phyloP scores from a whole-genome alignment of 1,140 invertebrate genomes.

The Mylabris phalerata region DNA sequence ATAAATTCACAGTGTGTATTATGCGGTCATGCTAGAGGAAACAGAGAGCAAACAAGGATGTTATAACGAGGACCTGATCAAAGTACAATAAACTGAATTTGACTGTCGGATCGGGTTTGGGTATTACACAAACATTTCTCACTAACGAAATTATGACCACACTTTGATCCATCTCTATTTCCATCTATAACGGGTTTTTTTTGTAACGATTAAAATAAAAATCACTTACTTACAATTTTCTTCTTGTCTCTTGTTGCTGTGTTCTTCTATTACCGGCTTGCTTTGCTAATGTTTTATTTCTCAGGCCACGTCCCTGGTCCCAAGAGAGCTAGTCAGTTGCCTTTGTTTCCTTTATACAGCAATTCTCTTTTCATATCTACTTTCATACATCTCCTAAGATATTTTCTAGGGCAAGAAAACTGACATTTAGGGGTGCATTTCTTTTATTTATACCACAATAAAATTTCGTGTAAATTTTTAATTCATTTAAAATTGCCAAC shows the following conservation, averaged over 20 bases:
- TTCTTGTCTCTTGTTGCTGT: conserved; percentile 6
- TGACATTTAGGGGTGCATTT: conserved; percentile 27
- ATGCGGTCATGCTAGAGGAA: conserved; percentile 5
- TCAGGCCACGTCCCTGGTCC: conserved; percentile 26
- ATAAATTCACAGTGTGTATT: background rate
- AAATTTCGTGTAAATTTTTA: conserved; percentile 28
- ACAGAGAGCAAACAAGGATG: conserved; percentile 14
- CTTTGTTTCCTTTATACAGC: conserved; percentile 37
- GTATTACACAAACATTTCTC: conserved; percentile 24
- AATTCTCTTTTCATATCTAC: conserved; percentile 38
- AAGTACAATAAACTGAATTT: conserved; percentile 26
- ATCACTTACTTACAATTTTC: no score
- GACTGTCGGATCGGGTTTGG: conserved; percentile 22
- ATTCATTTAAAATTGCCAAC: conserved; percentile 4
- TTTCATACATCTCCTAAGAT: conserved; percentile 28
- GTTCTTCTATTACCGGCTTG: conserved; percentile 20
- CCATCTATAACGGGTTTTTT: no score
- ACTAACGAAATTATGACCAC: conserved; percentile 20
- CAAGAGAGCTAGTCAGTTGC: conserved; percentile 23
- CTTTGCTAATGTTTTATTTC: conserved; percentile 36
- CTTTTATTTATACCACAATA: conserved; percentile 29
- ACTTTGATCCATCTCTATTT: no score
- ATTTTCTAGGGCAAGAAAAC: conserved; percentile 26
- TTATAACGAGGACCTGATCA: conserved; percentile 23
- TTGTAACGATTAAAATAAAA: no score